Evolutionary conservation across 2,888 invertebrate genomes (phyloP).

Genomic region (Sarcophaga variegata): DNA sequence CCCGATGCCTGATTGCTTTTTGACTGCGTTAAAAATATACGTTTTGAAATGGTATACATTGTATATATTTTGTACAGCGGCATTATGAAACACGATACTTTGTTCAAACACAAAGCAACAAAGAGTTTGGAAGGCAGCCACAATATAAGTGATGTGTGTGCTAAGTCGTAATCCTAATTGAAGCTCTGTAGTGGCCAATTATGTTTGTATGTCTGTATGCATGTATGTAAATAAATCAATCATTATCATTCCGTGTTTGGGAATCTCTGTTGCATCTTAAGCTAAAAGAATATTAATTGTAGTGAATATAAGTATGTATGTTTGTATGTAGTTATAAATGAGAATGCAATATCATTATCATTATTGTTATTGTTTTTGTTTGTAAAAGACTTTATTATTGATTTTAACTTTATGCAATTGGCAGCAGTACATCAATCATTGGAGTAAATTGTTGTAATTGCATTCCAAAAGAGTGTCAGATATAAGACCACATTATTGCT

Average conservation of each 20-base stretch:
- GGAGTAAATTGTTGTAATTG: slow-evolving; percentile 40
- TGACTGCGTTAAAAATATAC: too few species aligned
- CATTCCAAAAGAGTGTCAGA: slow-evolving; percentile 43
- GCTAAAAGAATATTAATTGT: slow-evolving; percentile 38
- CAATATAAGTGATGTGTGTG: too few species aligned
- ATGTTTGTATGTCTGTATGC: too few species aligned
- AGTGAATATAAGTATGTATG: slow-evolving; percentile 14
- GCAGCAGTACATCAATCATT: slow-evolving; percentile 63
- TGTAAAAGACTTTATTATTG: slow-evolving; percentile 34
- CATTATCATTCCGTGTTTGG: background rate
- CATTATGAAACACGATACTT: too few species aligned
- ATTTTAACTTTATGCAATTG: slow-evolving; percentile 46
- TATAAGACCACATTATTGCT: slow-evolving; percentile 32
- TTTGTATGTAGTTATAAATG: slow-evolving; percentile 25
- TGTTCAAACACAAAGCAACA: too few species aligned
- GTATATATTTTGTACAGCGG: too few species aligned
- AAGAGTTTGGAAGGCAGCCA: too few species aligned
- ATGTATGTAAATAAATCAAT: too few species aligned
- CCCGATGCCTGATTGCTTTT: too few species aligned
- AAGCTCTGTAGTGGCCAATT: too few species aligned
- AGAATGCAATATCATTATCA: slow-evolving; percentile 43
- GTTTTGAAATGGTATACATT: too few species aligned
- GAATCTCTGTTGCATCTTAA: slow-evolving; percentile 23
- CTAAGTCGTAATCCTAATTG: too few species aligned
- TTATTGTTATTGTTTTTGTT: background rate